Evolutionary conservation across 2,888 invertebrate species (phyloP).

Genomic region (Pyrgus malvae): DNA sequence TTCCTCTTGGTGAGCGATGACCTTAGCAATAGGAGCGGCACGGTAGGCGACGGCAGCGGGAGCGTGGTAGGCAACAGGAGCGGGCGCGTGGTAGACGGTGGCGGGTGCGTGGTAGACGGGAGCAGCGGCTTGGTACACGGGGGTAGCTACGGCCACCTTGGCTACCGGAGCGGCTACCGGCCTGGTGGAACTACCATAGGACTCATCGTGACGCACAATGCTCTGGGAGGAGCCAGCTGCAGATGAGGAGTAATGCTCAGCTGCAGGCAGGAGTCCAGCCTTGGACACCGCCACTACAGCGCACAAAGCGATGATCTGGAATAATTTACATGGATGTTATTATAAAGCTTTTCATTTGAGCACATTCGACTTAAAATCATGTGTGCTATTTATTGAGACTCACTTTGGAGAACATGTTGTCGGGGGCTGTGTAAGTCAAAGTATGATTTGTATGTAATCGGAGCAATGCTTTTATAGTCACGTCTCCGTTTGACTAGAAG

Average conservation of each 20-base stretch:
- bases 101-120: conserved; percentile 43
- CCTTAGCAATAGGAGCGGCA: conserved; percentile 9
- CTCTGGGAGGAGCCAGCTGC: conserved; percentile 59
- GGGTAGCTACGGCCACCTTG: conserved; percentile 40
- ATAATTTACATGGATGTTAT: neutral
- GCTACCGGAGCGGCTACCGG: conserved; percentile 41
- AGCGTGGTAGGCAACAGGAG: conserved; percentile 1
- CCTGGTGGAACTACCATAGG: conserved; percentile 41
- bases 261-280: conserved; percentile 47
- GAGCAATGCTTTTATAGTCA: conserved; percentile 23
- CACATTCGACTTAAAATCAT: neutral
- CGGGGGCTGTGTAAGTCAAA: conserved; percentile 12
- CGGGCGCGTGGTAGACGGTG: conserved; percentile 15
- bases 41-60: neutral
- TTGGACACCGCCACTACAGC: conserved; percentile 44
- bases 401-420: conserved; percentile 39
- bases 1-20: conserved; percentile 44
- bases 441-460: conserved; percentile 4
- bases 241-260: conserved; percentile 62
- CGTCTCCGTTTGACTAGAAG: neutral
- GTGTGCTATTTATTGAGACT: conserved; percentile 12
- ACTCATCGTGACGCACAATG: conserved; percentile 64
- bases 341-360: neutral
- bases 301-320: conserved; percentile 41
- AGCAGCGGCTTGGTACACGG: conserved; percentile 43